Evolutionary conservation across 2,888 invertebrate species (phyloP), one percentile per base, ranked within the genome.

Genomic region (Colostygia pectinataria): DNA sequence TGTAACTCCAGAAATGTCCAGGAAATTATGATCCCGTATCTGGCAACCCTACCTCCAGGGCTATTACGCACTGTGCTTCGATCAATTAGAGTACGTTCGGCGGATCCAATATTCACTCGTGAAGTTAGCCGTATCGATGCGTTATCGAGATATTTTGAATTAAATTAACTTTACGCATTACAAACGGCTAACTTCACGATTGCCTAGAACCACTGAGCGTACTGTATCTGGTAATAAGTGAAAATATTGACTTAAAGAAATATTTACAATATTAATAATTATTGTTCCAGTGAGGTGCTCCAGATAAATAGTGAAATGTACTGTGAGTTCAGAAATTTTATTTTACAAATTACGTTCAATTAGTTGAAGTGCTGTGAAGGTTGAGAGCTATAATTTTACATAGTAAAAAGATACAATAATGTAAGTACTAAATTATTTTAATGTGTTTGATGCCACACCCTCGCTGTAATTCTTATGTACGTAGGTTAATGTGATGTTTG

Each of bases 401-500:
- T 75, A 68, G 71, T 73, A 74, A 74, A 71, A 71, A 63, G 71
- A 63, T 37, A 46, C 40, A 46, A 68, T 80, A 79, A 67, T 78
- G 76, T 87, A 86, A 88, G 85, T 86, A 86, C 84, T 89, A 88
- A 88, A 87, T 87, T 88, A 89, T 88, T 87, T 87, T 85, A 79
- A 81, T 86, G 85, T 78, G 73, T 83, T 82, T 80, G 80, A 80
- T 78, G 75, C 85, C 80, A 81, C 83, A 79, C 78, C 78, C 82
- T 80, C 77, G 80, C 80, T 72, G 79, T 80, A 80, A 75, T 71
- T 77, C 54, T 79, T 77, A 74, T 72, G 65, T 79, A 77, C 68
- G 61, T 65, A 73, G 77, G 66, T 66, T 76, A 74, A 71, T 69
- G 66, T 75, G 72, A 75, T 69, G 73, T 73, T 77, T 71, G 74